Conservation (phyloP, 2,888 invertebrate genomes). For the Suillia variegata region DNA sequence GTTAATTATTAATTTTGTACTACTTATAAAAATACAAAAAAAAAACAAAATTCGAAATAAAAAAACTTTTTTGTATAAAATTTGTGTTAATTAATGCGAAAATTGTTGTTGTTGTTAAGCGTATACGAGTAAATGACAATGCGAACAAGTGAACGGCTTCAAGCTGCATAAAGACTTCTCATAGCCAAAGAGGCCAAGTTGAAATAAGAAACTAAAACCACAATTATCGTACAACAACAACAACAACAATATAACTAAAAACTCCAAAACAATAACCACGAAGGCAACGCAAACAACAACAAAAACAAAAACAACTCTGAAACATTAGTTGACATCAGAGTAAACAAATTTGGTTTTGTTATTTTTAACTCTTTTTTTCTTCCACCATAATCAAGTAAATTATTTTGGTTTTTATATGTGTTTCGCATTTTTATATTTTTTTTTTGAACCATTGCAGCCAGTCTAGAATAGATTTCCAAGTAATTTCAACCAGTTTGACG, state of each 20-base stretch:
- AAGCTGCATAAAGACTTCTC: not conserved
- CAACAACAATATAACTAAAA: not conserved
- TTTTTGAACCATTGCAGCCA: not conserved
- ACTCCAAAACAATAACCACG: too few relatives aligned
- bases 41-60: not conserved
- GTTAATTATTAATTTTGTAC: not conserved
- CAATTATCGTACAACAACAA: not conserved
- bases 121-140: not conserved
- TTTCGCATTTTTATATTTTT: not conserved
- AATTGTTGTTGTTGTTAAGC: constrained; percentile 1
- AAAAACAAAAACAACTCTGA: not conserved
- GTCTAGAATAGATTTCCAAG: constrained; percentile 41
- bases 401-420: constrained; percentile 1
- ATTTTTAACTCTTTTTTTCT: constrained; percentile 12
- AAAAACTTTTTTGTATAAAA: not conserved
- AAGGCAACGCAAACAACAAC: too few relatives aligned
- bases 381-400: too few relatives aligned
- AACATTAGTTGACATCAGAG: not conserved
- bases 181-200: constrained; percentile 3
- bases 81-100: constrained; percentile 44
- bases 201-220: constrained; percentile 2
- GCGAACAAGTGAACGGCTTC: not conserved
- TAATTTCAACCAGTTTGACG: constrained; percentile 42
- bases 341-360: constrained; percentile 10
- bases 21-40: not conserved